phyloP scores from a whole-genome alignment of 2,797 vertebrate genomes.

The Gastrophryne carolinensis region DNA sequence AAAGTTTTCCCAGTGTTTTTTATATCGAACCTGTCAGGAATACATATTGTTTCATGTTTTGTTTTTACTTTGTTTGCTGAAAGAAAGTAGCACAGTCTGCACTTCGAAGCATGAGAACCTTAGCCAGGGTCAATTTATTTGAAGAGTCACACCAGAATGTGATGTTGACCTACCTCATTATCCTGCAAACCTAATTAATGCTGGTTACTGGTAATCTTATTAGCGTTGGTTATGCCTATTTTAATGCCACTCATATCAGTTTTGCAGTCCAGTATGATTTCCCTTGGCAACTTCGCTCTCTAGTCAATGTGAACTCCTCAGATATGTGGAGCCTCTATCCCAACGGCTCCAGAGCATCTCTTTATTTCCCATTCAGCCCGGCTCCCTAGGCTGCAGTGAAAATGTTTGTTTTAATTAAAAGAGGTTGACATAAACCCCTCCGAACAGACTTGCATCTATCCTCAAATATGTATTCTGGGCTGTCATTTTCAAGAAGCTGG shows the following conservation, averaged over 20 bases:
- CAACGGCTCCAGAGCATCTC: slow-evolving; percentile 2
- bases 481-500: slow-evolving; percentile 29
- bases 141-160: too few species aligned
- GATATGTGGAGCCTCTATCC: slow-evolving; percentile 21
- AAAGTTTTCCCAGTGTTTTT: too few species aligned
- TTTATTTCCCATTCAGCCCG: slow-evolving; percentile 12
- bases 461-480: slow-evolving; percentile 38
- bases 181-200: too few species aligned
- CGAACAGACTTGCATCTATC: slow-evolving; percentile 29
- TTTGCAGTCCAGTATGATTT: neutral
- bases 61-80: too few species aligned
- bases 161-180: too few species aligned
- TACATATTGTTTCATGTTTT: too few species aligned
- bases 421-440: slow-evolving; percentile 30
- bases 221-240: too few species aligned
- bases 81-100: too few species aligned
- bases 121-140: too few species aligned
- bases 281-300: slow-evolving; percentile 9
- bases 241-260: neutral
- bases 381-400: slow-evolving; percentile 18
- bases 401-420: slow-evolving; percentile 45
- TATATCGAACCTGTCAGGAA: too few species aligned
- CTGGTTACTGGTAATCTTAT: too few species aligned
- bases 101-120: too few species aligned
- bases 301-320: slow-evolving; percentile 14